A percentile compares a stretch with the other conserved stretches of the same genome.
These are phyloP conservation scores for Noctua fimbriata DNA, from an alignment of 2,888 invertebrate genomes.

Conservation along the genomic window DNA sequence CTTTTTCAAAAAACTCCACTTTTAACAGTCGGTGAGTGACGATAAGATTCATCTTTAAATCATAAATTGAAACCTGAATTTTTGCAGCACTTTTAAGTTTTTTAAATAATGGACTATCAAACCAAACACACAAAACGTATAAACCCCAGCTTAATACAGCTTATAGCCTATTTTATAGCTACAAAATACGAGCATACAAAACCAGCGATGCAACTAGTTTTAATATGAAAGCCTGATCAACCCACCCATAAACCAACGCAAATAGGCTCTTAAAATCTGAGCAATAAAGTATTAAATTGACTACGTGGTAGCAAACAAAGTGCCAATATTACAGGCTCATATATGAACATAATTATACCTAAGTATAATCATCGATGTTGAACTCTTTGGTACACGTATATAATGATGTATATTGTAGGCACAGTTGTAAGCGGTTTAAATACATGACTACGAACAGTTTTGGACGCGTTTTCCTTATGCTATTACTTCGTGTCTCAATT, in stretches of 20 bases:
- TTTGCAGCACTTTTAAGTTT: not conserved
- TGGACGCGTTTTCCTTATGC: constrained; percentile 34
- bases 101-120: constrained; percentile 14
- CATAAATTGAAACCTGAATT: not conserved
- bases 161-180: constrained; percentile 16
- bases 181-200: constrained; percentile 43
- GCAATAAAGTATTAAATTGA: constrained; percentile 28
- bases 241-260: not conserved
- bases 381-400: constrained; percentile 33
- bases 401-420: constrained; percentile 49
- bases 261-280: constrained; percentile 18
- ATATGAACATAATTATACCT: constrained; percentile 48
- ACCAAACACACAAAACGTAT: constrained; percentile 19
- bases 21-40: not conserved
- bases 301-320: constrained; percentile 17
- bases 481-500: constrained; percentile 9
- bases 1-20: not conserved
- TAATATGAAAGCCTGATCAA: constrained; percentile 53
- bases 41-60: not conserved
- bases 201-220: constrained; percentile 59
- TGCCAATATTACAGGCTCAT: constrained; percentile 50
- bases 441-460: constrained; percentile 33
- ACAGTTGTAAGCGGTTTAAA: constrained; percentile 39
- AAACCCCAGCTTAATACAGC: constrained; percentile 27
- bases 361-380: constrained; percentile 33